Evolutionary conservation across 1,140 invertebrate genomes (phyloP).

Genomic region (Drosophila bipectinata): DNA sequence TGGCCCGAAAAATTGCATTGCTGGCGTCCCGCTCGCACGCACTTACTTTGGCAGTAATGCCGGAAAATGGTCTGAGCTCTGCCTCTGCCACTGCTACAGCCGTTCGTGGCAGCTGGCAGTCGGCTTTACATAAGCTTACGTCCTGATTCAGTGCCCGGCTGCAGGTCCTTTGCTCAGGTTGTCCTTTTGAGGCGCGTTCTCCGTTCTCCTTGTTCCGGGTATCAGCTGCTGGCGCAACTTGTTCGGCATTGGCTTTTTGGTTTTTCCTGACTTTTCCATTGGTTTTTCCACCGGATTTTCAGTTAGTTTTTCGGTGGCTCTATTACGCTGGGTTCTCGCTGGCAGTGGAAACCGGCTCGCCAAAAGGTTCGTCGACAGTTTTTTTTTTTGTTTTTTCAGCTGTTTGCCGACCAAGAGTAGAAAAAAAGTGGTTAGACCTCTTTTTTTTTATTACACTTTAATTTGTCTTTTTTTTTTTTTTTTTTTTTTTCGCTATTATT

Average conservation of each 20-base stretch:
- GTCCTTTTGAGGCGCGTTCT: conserved; percentile 41
- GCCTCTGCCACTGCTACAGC: neutral
- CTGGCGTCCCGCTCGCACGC: conserved; percentile 66
- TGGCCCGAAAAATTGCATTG: conserved; percentile 73
- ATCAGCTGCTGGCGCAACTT: conserved; percentile 75
- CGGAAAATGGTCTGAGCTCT: conserved; percentile 50
- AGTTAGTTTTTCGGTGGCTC: conserved; percentile 2
- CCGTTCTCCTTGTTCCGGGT: conserved; percentile 15
- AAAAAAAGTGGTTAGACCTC: conserved; percentile 75
- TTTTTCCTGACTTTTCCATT: conserved; percentile 1
- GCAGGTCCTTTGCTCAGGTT: conserved; percentile 78
- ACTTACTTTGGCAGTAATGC: conserved; percentile 63
- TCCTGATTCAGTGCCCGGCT: conserved; percentile 72
- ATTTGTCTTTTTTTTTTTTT: conserved; percentile 63
- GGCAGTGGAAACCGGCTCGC: conserved; percentile 61
- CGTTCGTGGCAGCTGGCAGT: conserved; percentile 19
- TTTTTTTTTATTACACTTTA: conserved; percentile 77
- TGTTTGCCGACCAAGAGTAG: conserved; percentile 50
- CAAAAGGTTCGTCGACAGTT: conserved; percentile 71
- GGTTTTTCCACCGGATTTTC: conserved; percentile 4
- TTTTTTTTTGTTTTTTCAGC: conserved; percentile 66
- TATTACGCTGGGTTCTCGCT: conserved; percentile 22
- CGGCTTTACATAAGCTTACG: conserved; percentile 78
- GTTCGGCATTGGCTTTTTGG: conserved; percentile 24
- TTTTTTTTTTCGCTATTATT: conserved; percentile 39